Evolutionary conservation across 2,888 invertebrate species (phyloP), one percentile per base, ranked within the genome.

Genomic region (Antheraea yamamai): DNA sequence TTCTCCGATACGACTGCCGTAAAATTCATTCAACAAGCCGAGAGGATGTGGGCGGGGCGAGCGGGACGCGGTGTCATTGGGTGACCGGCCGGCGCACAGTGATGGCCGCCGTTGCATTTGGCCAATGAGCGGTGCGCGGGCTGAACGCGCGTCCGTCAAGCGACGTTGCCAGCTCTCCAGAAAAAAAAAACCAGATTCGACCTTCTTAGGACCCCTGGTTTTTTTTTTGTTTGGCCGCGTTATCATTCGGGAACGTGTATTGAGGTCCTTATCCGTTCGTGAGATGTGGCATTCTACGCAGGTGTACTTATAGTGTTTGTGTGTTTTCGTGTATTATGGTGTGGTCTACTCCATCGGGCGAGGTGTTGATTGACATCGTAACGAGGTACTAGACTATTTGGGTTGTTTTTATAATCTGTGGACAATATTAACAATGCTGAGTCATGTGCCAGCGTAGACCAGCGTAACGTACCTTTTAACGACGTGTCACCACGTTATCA

Each of bases 111-210:
- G 87, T 82, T 86, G 87, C 94, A 94, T 89, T 94, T 85, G 90
- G 91, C 94, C 95, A 95, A 95, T 95, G 90, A 92, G 92, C 92
- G 89, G 89, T 88, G 88, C 91, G 93, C 91, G 90, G 88, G 90
- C 88, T 85, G 92, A 93, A 94, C 94, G 94, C 94, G 92, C 92
- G 94, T 93, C 90, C 92, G 92, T 91, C 89, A 89, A 88, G 94
- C 94, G 93, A 92, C 93, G 94, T 94, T 94, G 94, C 94, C 93
- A 94, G 92, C 92, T 94, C 90, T 90, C 87, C 88, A 88, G 88
- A 92, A 93, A 94, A 92, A 92, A 92, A 94, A 93, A 91, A 94
- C 92, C 92, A 92, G 92, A 94, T 94, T 94, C 94, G 94, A 94
- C 94, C 94, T 94, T 94, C 94, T 94, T 94, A 90, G 94, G 94